phyloP scores from a whole-genome alignment of 2,888 invertebrate species.

The Neoitamus cyanurus region DNA sequence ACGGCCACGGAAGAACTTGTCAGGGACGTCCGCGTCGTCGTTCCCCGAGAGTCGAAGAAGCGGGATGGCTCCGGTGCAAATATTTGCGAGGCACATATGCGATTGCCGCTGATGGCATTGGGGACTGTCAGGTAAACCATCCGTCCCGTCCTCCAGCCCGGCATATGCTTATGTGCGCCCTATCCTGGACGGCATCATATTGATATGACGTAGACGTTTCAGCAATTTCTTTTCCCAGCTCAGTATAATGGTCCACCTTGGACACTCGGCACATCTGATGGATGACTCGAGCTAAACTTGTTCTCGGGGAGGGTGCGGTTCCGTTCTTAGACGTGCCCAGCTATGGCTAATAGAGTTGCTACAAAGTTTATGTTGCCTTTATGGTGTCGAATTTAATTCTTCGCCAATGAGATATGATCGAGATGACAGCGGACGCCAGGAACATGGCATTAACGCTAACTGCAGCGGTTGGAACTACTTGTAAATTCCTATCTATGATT shows the following conservation, averaged over 20 bases:
- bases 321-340: neutral
- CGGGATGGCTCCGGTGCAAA: neutral
- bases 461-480: neutral
- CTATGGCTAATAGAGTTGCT: slow-evolving; percentile 10
- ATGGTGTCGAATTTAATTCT: slow-evolving; percentile 8
- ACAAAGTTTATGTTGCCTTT: neutral
- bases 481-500: neutral
- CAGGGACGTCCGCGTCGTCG: neutral
- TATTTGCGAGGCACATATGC: neutral
- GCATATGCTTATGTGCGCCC: neutral
- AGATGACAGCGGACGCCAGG: neutral
- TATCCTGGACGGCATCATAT: slow-evolving; percentile 18
- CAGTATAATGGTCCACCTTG: neutral
- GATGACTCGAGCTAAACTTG: neutral
- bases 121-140: neutral
- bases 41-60: neutral
- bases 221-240: slow-evolving; percentile 15
- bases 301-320: neutral
- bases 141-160: neutral
- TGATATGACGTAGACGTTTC: slow-evolving; percentile 35
- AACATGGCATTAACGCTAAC: neutral
- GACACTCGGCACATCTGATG: neutral
- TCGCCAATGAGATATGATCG: neutral
- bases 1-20: neutral
- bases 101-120: neutral